Conservation (phyloP, 2,888 invertebrate genomes). For the Tanypteryx hageni region DNA sequence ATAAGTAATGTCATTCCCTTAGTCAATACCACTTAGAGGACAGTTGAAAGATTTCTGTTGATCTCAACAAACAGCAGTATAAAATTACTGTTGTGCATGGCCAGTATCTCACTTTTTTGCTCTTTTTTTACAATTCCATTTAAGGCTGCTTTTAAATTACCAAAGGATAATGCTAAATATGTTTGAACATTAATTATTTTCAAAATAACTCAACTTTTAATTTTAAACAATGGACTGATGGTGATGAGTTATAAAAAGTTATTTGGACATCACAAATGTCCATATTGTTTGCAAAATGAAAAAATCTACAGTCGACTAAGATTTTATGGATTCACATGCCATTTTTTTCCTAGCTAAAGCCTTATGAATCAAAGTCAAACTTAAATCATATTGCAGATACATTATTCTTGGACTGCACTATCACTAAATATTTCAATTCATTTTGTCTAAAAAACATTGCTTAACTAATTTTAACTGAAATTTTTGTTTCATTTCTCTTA, state of each 20-base stretch:
- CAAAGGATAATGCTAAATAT: too few relatives aligned
- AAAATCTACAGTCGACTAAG: neutral
- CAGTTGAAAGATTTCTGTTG: too few relatives aligned
- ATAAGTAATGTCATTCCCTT: neutral
- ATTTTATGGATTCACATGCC: too few relatives aligned
- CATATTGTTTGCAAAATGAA: neutral
- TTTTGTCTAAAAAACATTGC: neutral
- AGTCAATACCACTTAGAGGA: too few relatives aligned
- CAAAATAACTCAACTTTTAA: too few relatives aligned
- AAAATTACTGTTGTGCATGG: too few relatives aligned
- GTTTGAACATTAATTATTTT: too few relatives aligned
- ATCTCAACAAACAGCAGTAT: too few relatives aligned
- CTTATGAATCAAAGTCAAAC: neutral
- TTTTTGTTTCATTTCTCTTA: neutral
- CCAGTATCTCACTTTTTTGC: too few relatives aligned
- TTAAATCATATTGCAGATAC: slow-evolving; percentile 21
- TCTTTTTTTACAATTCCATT: too few relatives aligned
- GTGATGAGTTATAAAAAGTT: slow-evolving; percentile 36
- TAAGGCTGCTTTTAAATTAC: too few relatives aligned
- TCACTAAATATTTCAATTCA: neutral
- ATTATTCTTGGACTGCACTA: slow-evolving; percentile 6
- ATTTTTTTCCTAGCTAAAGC: too few relatives aligned
- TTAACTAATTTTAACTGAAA: neutral
- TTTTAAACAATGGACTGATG: neutral
- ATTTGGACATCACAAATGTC: slow-evolving; percentile 40